Evolutionary conservation across 1,140 invertebrate genomes (phyloP), one percentile per base, ranked within the genome.

Genomic region (Anoplophora glabripennis): DNA sequence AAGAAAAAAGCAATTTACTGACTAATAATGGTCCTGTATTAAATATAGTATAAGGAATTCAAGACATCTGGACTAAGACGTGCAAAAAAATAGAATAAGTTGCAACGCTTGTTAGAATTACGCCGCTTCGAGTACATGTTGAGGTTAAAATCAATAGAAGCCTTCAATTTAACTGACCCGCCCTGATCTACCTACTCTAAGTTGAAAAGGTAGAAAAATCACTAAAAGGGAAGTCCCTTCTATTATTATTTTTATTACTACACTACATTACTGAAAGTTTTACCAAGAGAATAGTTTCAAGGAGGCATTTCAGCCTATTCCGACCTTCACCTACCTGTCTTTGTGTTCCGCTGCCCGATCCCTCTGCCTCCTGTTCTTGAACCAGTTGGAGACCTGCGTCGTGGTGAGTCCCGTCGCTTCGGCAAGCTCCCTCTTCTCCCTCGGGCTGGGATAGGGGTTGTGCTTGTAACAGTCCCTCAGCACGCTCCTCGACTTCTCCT

Each of bases 371-470:
- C 95, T 81, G 78, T 98, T 98, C 78, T 98, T 98, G 80, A 98
- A 98, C 96, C 96, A 98, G 82, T 98, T 98, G 73, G 89, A 92
- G 62, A 89, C 88, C 83, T 99, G 97, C 45, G 96, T 99, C 8
- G 96, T 98, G 11, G 96, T 98, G 28, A 99, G 83, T 15, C 95
- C 95, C 0, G 97, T 99, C 9, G 88, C 93, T 76, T 98, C 94
- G 2, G 96, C 94, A 60, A 99, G 77, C 76, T 98, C 94, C 63
- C 94, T 80, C 77, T 99, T 99, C 72, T 99, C 96, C 40, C 95
- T 78, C 0, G 94, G 94, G 61, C 92, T 90, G 15, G 96, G 90
- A 81, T 97, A 97, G 1, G 93, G 93, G 79, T 96, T 96, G 75
- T 91, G 88, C 9, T 86, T 82, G 76, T 96, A 96, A 89, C 89